phyloP scores from a whole-genome alignment of 2,888 invertebrate genomes.

The Trissolcus japonicus region DNA sequence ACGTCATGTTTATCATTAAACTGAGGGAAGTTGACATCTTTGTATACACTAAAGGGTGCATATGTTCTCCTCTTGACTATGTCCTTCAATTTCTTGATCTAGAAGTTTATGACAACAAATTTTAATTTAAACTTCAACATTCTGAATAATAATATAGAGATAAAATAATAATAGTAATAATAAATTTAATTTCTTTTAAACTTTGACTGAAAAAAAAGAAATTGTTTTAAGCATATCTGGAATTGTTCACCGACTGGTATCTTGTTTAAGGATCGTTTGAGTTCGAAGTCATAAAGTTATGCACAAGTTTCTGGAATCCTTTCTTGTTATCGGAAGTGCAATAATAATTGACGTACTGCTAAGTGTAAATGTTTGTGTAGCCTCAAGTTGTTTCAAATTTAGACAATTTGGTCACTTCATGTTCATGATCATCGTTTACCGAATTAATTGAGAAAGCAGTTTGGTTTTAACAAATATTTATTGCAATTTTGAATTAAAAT shows the following conservation, averaged over 20 bases:
- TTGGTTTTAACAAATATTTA: no score
- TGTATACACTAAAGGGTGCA: conserved; percentile 66
- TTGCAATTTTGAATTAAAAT: no score
- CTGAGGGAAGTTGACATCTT: conserved; percentile 65
- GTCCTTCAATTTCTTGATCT: background rate
- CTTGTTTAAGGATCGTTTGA: conserved; percentile 2
- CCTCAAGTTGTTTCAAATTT: conserved; percentile 13
- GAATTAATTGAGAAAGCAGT: background rate
- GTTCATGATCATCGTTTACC: conserved; percentile 3
- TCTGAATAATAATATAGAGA: no score
- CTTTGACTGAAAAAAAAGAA: no score
- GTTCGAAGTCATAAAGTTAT: conserved; percentile 21
- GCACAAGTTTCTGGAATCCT: conserved; percentile 34
- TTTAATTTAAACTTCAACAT: no score
- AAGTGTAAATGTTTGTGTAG: conserved; percentile 15
- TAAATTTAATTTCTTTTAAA: no score
- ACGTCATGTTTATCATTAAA: conserved; percentile 71
- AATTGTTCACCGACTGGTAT: background rate
- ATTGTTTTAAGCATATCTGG: no score
- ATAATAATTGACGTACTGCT: conserved; percentile 28
- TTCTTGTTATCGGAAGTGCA: conserved; percentile 37
- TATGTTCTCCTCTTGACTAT: conserved; percentile 58
- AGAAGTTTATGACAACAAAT: no score
- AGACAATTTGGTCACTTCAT: background rate
- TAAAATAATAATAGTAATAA: no score